Evolutionary conservation across 2,888 invertebrate species (phyloP).

Genomic region (Augiades crinisus): DNA sequence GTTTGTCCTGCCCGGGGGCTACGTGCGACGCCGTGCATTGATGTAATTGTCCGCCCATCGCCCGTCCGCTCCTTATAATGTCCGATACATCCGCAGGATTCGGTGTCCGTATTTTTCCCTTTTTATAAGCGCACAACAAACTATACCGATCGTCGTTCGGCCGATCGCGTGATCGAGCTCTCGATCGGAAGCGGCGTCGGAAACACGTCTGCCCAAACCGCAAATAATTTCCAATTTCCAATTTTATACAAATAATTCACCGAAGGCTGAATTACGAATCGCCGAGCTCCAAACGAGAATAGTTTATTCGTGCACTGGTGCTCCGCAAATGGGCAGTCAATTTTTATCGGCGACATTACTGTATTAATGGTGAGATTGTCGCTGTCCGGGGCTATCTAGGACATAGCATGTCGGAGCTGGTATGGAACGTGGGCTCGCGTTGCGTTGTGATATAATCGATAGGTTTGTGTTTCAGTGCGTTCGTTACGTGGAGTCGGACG

Average conservation of each 20-base stretch:
- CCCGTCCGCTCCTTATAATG: slow-evolving; percentile 44
- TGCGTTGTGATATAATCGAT: slow-evolving; percentile 70
- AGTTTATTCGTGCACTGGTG: no score
- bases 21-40: slow-evolving; percentile 62
- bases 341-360: slow-evolving; percentile 38
- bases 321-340: slow-evolving; percentile 31
- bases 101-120: slow-evolving; percentile 42
- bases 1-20: slow-evolving; percentile 60
- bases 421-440: slow-evolving; percentile 66
- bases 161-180: slow-evolving; percentile 65
- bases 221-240: slow-evolving; percentile 77
- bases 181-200: slow-evolving; percentile 68
- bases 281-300: slow-evolving; percentile 40
- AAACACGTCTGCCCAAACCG: slow-evolving; percentile 77
- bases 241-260: slow-evolving; percentile 63
- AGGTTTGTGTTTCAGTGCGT: slow-evolving; percentile 37
- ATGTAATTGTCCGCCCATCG: slow-evolving; percentile 60
- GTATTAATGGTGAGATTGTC: slow-evolving; percentile 52
- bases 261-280: slow-evolving; percentile 54
- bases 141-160: slow-evolving; percentile 40
- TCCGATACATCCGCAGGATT: slow-evolving; percentile 55
- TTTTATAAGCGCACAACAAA: slow-evolving; percentile 41
- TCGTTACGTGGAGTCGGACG: slow-evolving; percentile 30
- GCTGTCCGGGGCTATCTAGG: slow-evolving; percentile 65
- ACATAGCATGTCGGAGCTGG: slow-evolving; percentile 69